Evolutionary conservation across 2,113 vertebrate genomes (phyloP), one percentile per base, ranked within the genome.

Genomic region (Dicerorhinus sumatrensis): DNA sequence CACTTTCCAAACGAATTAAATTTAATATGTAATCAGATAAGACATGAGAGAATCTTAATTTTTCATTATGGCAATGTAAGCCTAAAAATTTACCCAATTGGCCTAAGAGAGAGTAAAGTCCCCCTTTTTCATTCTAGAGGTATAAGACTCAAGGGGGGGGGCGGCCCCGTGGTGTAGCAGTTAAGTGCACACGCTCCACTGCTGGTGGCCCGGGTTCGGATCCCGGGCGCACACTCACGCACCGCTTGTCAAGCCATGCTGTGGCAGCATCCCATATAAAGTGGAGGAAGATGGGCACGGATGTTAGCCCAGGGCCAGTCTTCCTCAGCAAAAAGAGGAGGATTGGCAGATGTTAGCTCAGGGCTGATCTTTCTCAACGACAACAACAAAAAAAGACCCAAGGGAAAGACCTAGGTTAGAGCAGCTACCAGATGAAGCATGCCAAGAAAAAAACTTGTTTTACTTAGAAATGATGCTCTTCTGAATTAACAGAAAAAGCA

Each of bases 1-100:
- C 27, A 81, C 65, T 91, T 89, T 95, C 77, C 77, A 95, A 95
- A 97, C 48, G 62, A 89, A 79, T 73, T 72, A 84, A 83, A 91
- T 93, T 75, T 33, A 93, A 17, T 54, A 58, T 56, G 27, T 31
- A 88, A 33, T 84, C 65, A 76, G 13, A 10, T 65, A 79, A 96
- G 65, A 93, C 42, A n/a, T 69, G 77, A 87, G 12, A 94, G 33
- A 97, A 92, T 89, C 73, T 86, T 82, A 56, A 89, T 36, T 89
- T 85, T 56, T 82, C 73, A 76, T 72, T 93, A 79, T 33, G 60
- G 23, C 56, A 95, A 56, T 46, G 9, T 63, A 96, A 95, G 58
- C 33, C 62, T 89, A 86, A 96, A 89, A 89, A 11, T 42, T 56
- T 91, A 91, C 11, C 77, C 89, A 54, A 62, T 2, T 75, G 54